Evolutionary conservation across 2,113 vertebrate species (phyloP).

Genomic region (Philantomba maxwellii): DNA sequence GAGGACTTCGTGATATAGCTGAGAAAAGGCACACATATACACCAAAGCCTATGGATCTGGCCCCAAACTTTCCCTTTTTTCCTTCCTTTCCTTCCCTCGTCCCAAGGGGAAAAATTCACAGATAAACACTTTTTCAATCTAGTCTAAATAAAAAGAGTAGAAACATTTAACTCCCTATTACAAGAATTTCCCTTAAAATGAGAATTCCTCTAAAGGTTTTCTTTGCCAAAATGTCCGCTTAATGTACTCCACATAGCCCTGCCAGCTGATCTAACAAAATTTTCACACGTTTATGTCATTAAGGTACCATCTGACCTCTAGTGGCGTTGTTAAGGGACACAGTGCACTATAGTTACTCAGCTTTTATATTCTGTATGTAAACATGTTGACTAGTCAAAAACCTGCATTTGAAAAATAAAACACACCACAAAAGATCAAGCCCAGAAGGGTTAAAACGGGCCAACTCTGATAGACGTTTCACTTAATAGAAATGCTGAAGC

Average conservation of each 20-base stretch:
- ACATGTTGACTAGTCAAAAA: slow-evolving; percentile 56
- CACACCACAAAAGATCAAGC: neutral
- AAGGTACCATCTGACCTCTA: slow-evolving; percentile 52
- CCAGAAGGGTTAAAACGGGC: neutral
- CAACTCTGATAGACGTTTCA: neutral
- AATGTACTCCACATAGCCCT: neutral
- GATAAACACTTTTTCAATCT: slow-evolving; percentile 1
- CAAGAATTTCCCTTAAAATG: neutral
- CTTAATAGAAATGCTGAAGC: neutral
- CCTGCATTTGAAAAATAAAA: neutral
- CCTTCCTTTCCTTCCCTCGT: neutral
- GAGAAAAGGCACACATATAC: neutral
- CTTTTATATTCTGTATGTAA: slow-evolving; percentile 51
- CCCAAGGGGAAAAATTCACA: neutral
- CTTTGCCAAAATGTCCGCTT: slow-evolving; percentile 6
- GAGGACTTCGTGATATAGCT: neutral
- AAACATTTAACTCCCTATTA: neutral
- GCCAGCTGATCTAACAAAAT: neutral
- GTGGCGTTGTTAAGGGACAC: slow-evolving; percentile 60
- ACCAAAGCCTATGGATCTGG: neutral
- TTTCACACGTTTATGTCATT: slow-evolving; percentile 47
- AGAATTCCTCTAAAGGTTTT: neutral
- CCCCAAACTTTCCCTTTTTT: neutral
- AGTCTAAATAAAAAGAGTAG: neutral
- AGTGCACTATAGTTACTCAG: slow-evolving; percentile 56